Evolutionary conservation across 2,888 invertebrate genomes (phyloP).

Genomic region (Sminthurides aquaticus): DNA sequence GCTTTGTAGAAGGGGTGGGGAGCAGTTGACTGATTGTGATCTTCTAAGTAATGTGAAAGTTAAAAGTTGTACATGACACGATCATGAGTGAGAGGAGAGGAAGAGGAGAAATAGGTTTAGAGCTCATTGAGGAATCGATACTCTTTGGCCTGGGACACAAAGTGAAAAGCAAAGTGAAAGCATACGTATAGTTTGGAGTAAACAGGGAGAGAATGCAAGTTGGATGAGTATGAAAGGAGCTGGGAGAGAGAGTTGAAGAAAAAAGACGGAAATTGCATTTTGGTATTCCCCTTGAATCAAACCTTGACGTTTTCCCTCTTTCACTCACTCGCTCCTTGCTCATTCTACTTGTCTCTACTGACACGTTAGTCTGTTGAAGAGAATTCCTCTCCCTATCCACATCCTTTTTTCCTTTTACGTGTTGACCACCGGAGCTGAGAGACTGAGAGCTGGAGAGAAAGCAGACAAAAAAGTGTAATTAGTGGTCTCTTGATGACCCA

Average conservation of each 20-base stretch:
- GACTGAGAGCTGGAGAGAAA: conserved; percentile 2
- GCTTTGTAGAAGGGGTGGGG: too few species aligned
- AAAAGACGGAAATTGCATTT: conserved; percentile 22
- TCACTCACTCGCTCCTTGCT: too few species aligned
- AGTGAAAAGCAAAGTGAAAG: not conserved
- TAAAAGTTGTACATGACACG: not conserved
- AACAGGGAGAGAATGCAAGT: not conserved
- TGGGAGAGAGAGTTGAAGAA: not conserved
- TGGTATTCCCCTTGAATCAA: conserved; percentile 14
- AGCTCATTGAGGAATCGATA: not conserved
- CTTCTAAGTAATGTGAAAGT: not conserved
- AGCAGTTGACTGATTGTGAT: not conserved
- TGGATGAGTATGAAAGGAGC: not conserved
- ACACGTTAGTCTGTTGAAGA: not conserved
- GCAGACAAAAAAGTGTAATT: conserved; percentile 24
- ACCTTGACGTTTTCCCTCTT: conserved; percentile 3
- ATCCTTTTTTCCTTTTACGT: not conserved
- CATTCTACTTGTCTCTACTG: conserved; percentile 11
- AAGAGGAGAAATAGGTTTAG: not conserved
- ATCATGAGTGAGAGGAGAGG: not conserved
- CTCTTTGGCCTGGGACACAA: not conserved
- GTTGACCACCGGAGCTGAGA: conserved; percentile 4
- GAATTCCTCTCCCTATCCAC: not conserved
- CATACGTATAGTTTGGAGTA: too few species aligned
- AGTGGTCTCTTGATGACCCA: conserved; percentile 25